phyloP scores from a whole-genome alignment of 2,113 vertebrate species.

The Anas platyrhynchos region DNA sequence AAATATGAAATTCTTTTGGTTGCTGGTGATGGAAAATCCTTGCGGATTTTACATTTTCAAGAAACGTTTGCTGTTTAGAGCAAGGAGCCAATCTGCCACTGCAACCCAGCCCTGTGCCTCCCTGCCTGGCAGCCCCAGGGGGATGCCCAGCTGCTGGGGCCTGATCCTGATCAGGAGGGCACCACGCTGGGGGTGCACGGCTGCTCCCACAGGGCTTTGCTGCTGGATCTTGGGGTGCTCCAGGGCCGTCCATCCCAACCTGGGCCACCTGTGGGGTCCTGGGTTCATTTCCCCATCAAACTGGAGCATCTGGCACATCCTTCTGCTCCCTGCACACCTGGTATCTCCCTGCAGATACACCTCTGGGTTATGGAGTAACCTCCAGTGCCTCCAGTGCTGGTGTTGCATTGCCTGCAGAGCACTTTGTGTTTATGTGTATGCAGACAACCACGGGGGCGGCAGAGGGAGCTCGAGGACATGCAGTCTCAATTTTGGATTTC shows the following conservation, averaged over 20 bases:
- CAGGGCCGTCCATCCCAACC: neutral
- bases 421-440: fast-evolving
- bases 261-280: fast-evolving
- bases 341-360: neutral
- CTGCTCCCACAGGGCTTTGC: fast-evolving
- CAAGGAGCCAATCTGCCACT: neutral
- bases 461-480: conserved; percentile 54
- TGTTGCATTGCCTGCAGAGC: fast-evolving
- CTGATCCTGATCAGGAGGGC: neutral
- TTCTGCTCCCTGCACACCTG: neutral
- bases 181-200: fast-evolving
- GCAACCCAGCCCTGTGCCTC: neutral
- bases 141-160: neutral
- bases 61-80: neutral
- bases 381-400: too few species aligned
- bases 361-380: neutral
- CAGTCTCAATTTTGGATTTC: neutral
- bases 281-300: neutral
- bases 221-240: fast-evolving
- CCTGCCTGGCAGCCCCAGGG: neutral
- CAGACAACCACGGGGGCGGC: neutral
- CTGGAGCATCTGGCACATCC: neutral
- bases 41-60: neutral
- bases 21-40: neutral
- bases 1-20: neutral